Evolutionary conservation across 2,797 vertebrate genomes (phyloP), one percentile per base, ranked within the genome.

Genomic region (Spea hammondii): DNA sequence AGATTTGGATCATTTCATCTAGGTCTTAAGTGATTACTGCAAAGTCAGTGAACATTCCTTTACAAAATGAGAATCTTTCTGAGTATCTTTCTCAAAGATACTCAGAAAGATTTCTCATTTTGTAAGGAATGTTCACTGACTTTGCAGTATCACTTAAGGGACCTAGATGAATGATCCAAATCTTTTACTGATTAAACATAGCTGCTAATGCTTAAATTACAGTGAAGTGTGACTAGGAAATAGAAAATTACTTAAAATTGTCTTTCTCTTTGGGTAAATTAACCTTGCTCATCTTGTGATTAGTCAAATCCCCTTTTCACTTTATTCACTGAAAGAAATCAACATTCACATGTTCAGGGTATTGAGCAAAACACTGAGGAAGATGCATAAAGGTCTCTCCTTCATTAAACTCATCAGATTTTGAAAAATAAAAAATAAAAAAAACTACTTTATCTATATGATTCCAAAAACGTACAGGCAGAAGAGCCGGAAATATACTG

Each of bases 181-280:
- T 48, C 13, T 59, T 68, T 48, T 49, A 17, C 44, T 48, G 46
- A 67, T 68, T 46, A 12, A 68, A 66, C 46, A 57, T 48, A 49
- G 74, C 17, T 59, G n/a, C 49, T 32, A 76, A 51, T 32, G 48
- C 13, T 6, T 76, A 49, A 46, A 76, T 48, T 57, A 54, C 44
- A 57, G 53, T 47, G 49, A 51, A 55, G 53, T 68, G 45, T 51
- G 65, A 47, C 17, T 67, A 9, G 70, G 55, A 57, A 50, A 65
- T 51, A 59, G 74, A 54, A 55, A 67, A 14, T 67, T 49, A 57
- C 17, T 17, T 54, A 66, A 66, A 55, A 66, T 50, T n/a, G 49
- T 46, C 8, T 53, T 53, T 53, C 12, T 75, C 32, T 51, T 51
- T 53, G 45, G 5, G 46, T 17, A 68, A 55, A 66, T 76, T 68